Conservation (phyloP, 2,797 vertebrate genomes). For the Malacoraja senta region DNA sequence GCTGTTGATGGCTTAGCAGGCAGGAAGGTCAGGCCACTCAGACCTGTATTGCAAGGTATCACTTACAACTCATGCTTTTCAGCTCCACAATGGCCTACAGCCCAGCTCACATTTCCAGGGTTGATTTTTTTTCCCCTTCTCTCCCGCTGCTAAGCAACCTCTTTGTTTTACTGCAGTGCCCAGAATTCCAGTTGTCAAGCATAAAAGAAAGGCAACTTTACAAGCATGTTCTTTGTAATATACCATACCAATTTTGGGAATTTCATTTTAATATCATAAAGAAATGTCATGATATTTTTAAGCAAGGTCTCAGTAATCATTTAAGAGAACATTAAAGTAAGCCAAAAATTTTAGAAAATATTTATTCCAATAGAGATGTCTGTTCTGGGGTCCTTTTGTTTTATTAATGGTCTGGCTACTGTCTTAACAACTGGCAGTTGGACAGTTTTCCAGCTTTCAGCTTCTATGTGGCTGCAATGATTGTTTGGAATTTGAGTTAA, state of each 20-base stretch:
- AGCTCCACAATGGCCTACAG: slow-evolving; percentile 38
- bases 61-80: slow-evolving; percentile 54
- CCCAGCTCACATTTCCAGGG: slow-evolving; percentile 21
- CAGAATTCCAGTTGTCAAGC: neutral
- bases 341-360: neutral
- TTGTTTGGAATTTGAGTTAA: neutral
- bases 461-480: neutral
- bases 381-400: neutral
- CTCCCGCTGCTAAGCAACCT: slow-evolving; percentile 9
- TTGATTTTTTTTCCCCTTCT: slow-evolving; percentile 9
- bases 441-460: neutral
- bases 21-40: slow-evolving; percentile 52
- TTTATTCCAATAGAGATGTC: neutral
- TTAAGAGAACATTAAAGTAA: neutral
- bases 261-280: neutral
- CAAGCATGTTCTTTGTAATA: neutral
- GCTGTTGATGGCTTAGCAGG: slow-evolving; percentile 50
- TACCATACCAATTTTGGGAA: too few relatives aligned
- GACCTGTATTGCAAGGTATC: slow-evolving; percentile 54
- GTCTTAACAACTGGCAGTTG: neutral
- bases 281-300: neutral
- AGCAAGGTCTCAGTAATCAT: neutral
- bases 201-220: slow-evolving; percentile 6
- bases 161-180: neutral
- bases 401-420: neutral